phyloP scores from a whole-genome alignment of 2,888 invertebrate genomes.

The Polymixis lichenea region DNA sequence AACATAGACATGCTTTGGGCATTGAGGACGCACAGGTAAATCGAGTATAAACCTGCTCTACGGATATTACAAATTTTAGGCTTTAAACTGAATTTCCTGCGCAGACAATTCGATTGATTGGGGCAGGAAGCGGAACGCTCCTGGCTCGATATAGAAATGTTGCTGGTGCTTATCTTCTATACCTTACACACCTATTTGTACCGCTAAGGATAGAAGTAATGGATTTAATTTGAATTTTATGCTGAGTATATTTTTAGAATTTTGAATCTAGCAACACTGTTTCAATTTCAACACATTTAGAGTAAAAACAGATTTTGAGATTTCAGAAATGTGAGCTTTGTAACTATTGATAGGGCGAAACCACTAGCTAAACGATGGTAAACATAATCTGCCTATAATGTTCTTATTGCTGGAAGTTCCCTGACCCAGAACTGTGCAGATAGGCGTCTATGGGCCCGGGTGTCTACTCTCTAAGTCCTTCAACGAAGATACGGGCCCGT shows the following conservation, averaged over 20 bases:
- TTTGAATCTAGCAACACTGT: background rate
- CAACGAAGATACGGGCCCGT: too few relatives aligned
- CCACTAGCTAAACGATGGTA: background rate
- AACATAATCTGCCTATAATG: background rate
- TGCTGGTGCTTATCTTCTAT: background rate
- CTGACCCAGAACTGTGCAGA: too few relatives aligned
- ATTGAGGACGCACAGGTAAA: background rate
- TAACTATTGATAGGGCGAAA: background rate
- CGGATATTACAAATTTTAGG: slow-evolving; percentile 60
- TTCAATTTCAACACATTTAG: background rate
- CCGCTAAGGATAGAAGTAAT: background rate
- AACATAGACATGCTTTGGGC: background rate
- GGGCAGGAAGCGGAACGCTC: slow-evolving; percentile 27
- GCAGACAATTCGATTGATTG: slow-evolving; percentile 66
- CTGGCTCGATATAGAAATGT: slow-evolving; percentile 2
- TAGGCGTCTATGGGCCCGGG: too few relatives aligned
- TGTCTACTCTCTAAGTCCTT: too few relatives aligned
- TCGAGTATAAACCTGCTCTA: slow-evolving; percentile 1
- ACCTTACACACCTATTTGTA: background rate
- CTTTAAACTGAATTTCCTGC: slow-evolving; percentile 62
- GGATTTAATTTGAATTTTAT: background rate
- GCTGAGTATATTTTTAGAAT: background rate
- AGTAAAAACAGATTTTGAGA: background rate
- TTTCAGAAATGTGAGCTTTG: background rate
- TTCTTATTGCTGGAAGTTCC: background rate